Evolutionary conservation across 2,113 vertebrate genomes (phyloP).

Genomic region (Ceuthmochares aereus): DNA sequence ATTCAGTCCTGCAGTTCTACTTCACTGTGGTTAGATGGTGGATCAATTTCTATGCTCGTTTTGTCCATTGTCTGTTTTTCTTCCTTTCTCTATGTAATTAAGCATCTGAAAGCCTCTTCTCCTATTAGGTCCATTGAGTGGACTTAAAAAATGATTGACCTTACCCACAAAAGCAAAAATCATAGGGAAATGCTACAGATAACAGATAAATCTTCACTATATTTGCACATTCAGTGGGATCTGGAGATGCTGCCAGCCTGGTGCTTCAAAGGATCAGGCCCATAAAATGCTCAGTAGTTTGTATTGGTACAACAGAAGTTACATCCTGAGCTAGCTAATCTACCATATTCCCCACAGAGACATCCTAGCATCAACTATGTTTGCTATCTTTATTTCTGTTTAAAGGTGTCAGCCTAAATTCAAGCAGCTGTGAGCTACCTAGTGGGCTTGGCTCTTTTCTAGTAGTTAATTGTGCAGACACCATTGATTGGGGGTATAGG

Average conservation of each 20-base stretch:
- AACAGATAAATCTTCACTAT: not conserved
- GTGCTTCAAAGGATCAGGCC: not conserved
- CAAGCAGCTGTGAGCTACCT: slow-evolving; percentile 59
- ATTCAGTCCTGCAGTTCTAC: not conserved
- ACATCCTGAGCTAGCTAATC: slow-evolving; percentile 10
- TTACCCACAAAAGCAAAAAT: not conserved
- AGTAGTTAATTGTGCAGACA: slow-evolving; percentile 42
- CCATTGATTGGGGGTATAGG: slow-evolving; percentile 7
- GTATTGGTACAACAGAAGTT: slow-evolving; percentile 25
- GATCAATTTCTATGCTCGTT: slow-evolving; percentile 16
- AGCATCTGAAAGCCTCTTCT: not conserved
- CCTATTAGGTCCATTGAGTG: not conserved
- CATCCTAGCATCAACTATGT: not conserved
- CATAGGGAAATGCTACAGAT: not conserved
- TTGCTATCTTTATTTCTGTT: slow-evolving; percentile 52
- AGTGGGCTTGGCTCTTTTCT: slow-evolving; percentile 48
- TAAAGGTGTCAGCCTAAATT: slow-evolving; percentile 65
- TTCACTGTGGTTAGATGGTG: not conserved
- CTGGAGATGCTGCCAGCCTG: not conserved
- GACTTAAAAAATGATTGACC: not conserved
- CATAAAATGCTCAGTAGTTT: not conserved
- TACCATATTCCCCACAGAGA: slow-evolving; percentile 24
- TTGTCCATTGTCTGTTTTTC: slow-evolving; percentile 8
- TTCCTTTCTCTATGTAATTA: slow-evolving; percentile 48
- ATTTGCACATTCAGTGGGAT: not conserved